Evolutionary conservation across 1,140 invertebrate species (phyloP), one percentile per base, ranked within the genome.

Genomic region (Drosophila quadrilineata): DNA sequence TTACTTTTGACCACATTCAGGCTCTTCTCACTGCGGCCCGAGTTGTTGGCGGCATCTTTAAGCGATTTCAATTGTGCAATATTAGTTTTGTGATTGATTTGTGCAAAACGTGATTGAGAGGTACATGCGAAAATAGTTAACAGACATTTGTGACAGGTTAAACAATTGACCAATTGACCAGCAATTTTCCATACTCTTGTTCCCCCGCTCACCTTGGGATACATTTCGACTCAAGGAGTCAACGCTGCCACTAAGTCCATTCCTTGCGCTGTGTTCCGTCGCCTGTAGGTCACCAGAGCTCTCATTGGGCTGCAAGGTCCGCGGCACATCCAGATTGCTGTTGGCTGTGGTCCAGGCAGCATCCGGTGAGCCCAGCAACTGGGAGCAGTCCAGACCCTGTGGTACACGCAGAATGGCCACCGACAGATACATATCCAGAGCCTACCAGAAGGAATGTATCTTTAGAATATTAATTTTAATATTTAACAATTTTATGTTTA

Each of bases 351-450:
- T 68, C 76, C 76, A 80, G 22, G 68, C 67, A 14, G 66, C 75
- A 29, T 88, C 87, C 28, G 91, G 90, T n/a, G 93, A 92, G 38
- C 93, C 92, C 21, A 94, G 75, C 22, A 92, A 75, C n/a, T 92
- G 91, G 31, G 92, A 92, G 41, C 92, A 94, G 90, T 96, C 95
- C 21, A 98, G 91, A 0, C 97, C 97, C 63, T 95, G 94, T 50
- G 94, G 93, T 2, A 97, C 91, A 36, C 97, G 92, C 3, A 99
- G 90, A 56, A 99, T 94, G 5, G 95, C 96, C 17, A 99, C 93
- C 4, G 96, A 96, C 90, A 97, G 93, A 86, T 98, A 95, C 91
- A 97, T 93, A 90, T 99, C 97, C 68, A 99, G 92, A 0, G 97
- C 96, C 84, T 88, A 35, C 3, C 35, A 40, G 6, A 46, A 26